Percentiles rank a stretch among this genome's conserved stretches.
These are phyloP conservation scores for Noctilio leporinus DNA, from an alignment of 2,113 vertebrate genomes.

Conservation along the genomic window DNA sequence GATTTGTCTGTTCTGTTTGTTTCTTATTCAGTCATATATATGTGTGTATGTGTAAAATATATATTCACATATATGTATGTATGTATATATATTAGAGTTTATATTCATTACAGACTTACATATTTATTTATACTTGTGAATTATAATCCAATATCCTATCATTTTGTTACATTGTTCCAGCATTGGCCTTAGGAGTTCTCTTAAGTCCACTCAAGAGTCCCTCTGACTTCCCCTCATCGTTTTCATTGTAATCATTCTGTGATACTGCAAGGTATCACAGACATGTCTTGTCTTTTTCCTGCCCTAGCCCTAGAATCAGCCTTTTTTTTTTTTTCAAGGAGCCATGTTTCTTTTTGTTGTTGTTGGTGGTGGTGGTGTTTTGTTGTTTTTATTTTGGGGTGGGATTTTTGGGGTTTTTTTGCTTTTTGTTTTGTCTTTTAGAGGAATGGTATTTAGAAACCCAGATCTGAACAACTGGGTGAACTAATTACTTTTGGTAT, in stretches of 20 bases:
- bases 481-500: neutral
- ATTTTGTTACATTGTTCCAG: neutral
- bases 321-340: neutral
- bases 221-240: neutral
- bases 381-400: neutral
- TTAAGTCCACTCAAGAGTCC: neutral
- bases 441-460: neutral
- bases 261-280: neutral
- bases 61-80: no score
- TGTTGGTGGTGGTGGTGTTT: no score
- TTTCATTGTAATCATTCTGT: neutral
- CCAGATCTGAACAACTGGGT: neutral
- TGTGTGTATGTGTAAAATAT: neutral
- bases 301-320: neutral
- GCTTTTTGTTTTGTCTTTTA: neutral
- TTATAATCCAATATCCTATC: neutral
- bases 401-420: neutral
- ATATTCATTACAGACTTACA: neutral
- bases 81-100: neutral
- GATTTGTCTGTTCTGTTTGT: neutral
- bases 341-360: neutral
- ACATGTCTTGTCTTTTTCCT: neutral
- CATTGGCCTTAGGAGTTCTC: neutral
- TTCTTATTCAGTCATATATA: neutral
- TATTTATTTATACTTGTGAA: neutral